Evolutionary conservation across 2,888 invertebrate genomes (phyloP).

Genomic region (Labia minor): DNA sequence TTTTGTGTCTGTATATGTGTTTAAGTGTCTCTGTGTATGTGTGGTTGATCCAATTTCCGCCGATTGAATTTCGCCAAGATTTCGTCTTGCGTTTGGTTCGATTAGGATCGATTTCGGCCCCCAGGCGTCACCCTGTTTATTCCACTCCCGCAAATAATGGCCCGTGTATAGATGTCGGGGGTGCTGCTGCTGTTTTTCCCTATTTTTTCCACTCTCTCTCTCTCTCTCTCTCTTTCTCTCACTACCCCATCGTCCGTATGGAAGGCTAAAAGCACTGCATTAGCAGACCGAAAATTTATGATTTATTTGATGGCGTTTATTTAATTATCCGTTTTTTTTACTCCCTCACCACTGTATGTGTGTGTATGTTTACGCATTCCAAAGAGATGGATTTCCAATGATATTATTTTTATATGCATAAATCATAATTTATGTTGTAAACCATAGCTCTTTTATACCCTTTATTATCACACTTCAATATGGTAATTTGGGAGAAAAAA

Average conservation of each 20-base stretch:
- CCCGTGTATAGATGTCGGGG: slow-evolving; percentile 7
- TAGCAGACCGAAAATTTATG: slow-evolving; percentile 13
- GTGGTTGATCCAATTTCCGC: background rate
- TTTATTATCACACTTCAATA: slow-evolving; percentile 13
- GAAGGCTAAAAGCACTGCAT: slow-evolving; percentile 13
- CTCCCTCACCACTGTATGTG: background rate
- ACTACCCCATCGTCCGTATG: background rate
- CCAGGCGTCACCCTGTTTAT: slow-evolving; percentile 8
- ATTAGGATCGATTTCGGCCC: slow-evolving; percentile 7
- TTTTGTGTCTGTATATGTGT: background rate
- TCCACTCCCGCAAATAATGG: slow-evolving; percentile 13
- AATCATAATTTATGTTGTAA: slow-evolving; percentile 13
- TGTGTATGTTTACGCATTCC: background rate
- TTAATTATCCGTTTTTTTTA: slow-evolving; percentile 7
- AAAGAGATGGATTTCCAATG: slow-evolving; percentile 13
- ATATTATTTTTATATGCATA: slow-evolving; percentile 13
- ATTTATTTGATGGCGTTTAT: slow-evolving; percentile 13
- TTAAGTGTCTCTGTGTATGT: too few relatives aligned
- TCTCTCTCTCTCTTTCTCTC: too few relatives aligned
- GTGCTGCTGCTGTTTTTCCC: background rate
- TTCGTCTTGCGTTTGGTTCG: slow-evolving; percentile 8
- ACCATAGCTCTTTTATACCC: slow-evolving; percentile 13
- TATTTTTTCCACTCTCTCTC: background rate
- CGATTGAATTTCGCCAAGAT: slow-evolving; percentile 8
- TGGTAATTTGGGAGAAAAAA: background rate